Conservation (phyloP, 2,113 vertebrate genomes). For the Acrocephalus arundinaceus region DNA sequence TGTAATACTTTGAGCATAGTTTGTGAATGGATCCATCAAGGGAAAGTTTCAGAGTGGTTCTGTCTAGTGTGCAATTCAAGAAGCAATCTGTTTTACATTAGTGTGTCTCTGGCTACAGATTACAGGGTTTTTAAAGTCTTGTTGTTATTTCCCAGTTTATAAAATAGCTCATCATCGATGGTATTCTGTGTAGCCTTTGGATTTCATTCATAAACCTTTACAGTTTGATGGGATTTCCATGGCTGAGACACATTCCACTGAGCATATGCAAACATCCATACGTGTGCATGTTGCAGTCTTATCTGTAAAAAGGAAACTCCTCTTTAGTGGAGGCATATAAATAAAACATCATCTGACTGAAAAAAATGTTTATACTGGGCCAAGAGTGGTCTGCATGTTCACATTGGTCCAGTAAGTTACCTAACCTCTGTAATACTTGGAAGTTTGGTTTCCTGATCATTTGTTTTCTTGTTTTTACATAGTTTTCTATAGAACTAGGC, state of each 20-base stretch:
- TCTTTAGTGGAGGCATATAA: background rate
- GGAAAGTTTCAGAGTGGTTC: background rate
- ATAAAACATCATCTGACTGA: background rate
- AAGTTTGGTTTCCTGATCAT: background rate
- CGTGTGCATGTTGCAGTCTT: background rate
- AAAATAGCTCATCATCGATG: background rate
- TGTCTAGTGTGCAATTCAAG: background rate
- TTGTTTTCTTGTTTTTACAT: background rate
- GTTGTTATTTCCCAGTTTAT: slow-evolving; percentile 15
- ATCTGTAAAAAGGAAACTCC: background rate
- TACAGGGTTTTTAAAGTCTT: background rate
- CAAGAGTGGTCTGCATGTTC: background rate
- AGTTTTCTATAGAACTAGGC: background rate
- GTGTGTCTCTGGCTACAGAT: background rate
- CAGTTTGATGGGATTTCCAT: slow-evolving; percentile 35
- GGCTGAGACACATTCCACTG: background rate
- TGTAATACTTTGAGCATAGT: background rate
- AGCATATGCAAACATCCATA: background rate
- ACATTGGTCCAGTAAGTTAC: background rate
- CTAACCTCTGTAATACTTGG: background rate
- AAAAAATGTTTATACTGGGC: background rate
- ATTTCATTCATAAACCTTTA: slow-evolving; percentile 35
- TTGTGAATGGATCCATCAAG: background rate
- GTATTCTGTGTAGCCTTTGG: background rate
- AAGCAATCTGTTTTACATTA: background rate